Conservation (phyloP, 2,888 invertebrate species). For the Dryomyza anilis region DNA sequence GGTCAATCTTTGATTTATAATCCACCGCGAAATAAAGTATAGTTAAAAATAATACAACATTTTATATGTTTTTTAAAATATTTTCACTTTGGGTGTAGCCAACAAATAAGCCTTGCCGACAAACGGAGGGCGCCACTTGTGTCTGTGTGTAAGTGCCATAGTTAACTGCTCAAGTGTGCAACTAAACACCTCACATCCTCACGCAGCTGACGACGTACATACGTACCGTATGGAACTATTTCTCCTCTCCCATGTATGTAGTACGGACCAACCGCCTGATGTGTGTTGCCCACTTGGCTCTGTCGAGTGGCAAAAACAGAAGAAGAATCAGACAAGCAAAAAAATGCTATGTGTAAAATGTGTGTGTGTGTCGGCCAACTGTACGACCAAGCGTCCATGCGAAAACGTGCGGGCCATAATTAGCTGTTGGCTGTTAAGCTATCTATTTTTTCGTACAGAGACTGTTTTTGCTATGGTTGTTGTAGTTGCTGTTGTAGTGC, state of each 20-base stretch:
- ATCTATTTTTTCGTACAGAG: constrained; percentile 14
- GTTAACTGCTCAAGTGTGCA: constrained; percentile 27
- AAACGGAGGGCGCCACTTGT: constrained; percentile 25
- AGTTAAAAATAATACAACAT: too few species aligned
- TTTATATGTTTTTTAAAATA: too few species aligned
- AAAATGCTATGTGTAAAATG: too few species aligned
- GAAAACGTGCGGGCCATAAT: constrained; percentile 60
- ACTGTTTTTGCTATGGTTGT: too few species aligned
- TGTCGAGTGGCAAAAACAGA: too few species aligned
- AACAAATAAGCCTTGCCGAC: constrained; percentile 20
- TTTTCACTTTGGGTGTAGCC: too few species aligned
- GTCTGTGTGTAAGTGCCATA: constrained; percentile 20
- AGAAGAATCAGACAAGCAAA: too few species aligned
- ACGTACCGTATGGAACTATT: neutral
- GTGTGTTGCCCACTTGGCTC: too few species aligned
- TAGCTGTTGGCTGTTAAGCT: constrained; percentile 48
- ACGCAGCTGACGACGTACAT: too few species aligned
- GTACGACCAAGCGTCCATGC: constrained; percentile 18
- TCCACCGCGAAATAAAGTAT: too few species aligned
- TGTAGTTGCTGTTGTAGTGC: neutral
- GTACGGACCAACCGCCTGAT: neutral
- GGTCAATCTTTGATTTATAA: too few species aligned
- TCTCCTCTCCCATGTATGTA: neutral
- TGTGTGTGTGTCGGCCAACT: neutral
- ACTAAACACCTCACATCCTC: constrained; percentile 27